phyloP scores from a whole-genome alignment of 2,888 invertebrate species.

The Ceraclea dissimilis region DNA sequence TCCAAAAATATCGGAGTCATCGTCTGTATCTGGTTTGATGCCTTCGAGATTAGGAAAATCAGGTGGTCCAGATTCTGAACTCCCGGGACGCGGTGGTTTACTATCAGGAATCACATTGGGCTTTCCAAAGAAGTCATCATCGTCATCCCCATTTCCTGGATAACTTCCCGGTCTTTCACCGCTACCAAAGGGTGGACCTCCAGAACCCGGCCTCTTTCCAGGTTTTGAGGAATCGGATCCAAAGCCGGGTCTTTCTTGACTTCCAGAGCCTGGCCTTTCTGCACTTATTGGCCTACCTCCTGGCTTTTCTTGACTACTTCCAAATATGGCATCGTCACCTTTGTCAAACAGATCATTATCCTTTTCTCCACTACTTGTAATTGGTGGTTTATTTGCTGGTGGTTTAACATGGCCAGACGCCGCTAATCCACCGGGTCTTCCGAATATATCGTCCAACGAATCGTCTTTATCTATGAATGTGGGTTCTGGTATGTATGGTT shows the following conservation, averaged over 20 bases:
- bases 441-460: slow-evolving; percentile 27
- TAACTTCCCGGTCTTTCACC: slow-evolving; percentile 17
- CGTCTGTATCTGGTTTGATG: slow-evolving; percentile 14
- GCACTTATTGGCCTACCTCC: slow-evolving; percentile 14
- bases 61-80: slow-evolving; percentile 17
- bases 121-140: slow-evolving; percentile 22
- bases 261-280: slow-evolving; percentile 8
- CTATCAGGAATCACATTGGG: slow-evolving; percentile 8
- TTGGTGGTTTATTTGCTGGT: slow-evolving; percentile 27
- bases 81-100: slow-evolving; percentile 9
- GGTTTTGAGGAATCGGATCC: slow-evolving; percentile 10
- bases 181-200: slow-evolving; percentile 9
- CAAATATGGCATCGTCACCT: slow-evolving; percentile 20
- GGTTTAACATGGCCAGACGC: slow-evolving; percentile 53
- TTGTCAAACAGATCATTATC: slow-evolving; percentile 28
- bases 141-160: slow-evolving; percentile 19
- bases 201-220: slow-evolving; percentile 1
- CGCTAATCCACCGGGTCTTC: slow-evolving; percentile 48
- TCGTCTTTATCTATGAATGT: slow-evolving; percentile 22
- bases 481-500: slow-evolving; percentile 29
- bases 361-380: slow-evolving; percentile 23
- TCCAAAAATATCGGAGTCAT: slow-evolving; percentile 23
- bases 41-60: slow-evolving; percentile 11
- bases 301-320: slow-evolving; percentile 24
- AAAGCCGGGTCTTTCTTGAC: slow-evolving; percentile 15